These are phyloP conservation scores for Prinia subflava DNA, from an alignment of 2,113 vertebrate species.

Conservation along the genomic window DNA sequence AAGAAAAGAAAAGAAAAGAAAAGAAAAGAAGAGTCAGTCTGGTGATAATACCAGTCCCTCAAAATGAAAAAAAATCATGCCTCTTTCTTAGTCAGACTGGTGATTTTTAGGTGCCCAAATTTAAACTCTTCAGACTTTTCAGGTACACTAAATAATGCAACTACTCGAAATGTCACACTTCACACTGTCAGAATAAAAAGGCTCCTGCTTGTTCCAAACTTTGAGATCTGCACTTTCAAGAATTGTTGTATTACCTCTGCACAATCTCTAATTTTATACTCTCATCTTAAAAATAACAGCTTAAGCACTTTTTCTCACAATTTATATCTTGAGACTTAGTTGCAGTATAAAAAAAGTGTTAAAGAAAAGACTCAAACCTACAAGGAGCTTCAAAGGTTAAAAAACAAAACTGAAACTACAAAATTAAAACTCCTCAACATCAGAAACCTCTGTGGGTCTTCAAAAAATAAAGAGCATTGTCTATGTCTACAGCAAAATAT, in stretches of 20 bases:
- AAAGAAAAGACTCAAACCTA: background rate
- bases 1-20: too few relatives aligned
- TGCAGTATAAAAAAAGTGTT: background rate
- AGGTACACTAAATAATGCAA: background rate
- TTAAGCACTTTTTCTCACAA: background rate
- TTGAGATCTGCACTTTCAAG: background rate
- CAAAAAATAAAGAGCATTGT: background rate
- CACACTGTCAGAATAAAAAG: background rate
- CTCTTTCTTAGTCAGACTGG: background rate
- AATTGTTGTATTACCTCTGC: background rate
- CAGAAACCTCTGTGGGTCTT: fast-evolving
- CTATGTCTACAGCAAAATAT: background rate
- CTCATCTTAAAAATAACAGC: background rate
- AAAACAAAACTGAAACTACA: background rate
- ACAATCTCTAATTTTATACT: background rate
- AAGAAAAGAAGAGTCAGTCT: background rate
- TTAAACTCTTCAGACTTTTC: background rate
- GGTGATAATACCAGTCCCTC: background rate
- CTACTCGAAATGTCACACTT: background rate
- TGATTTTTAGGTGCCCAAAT: background rate
- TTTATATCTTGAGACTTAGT: background rate
- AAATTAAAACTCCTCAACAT: background rate
- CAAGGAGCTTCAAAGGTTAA: background rate
- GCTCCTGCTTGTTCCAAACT: background rate
- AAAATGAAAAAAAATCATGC: background rate